phyloP scores from a whole-genome alignment of 2,797 vertebrate species.

The Amblyraja radiata region DNA sequence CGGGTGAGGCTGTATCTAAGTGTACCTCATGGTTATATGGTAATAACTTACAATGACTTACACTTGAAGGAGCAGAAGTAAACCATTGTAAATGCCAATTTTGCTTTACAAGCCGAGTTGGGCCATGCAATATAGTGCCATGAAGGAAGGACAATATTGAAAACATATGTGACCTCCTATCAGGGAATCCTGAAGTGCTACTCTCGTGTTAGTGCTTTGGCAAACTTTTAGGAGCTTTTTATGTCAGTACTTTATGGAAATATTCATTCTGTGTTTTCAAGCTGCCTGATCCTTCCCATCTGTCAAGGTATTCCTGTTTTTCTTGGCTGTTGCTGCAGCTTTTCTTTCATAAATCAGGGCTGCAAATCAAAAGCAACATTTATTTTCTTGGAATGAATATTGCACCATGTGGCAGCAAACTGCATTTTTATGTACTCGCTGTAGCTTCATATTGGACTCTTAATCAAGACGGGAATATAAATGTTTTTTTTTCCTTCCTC shows the following conservation, averaged over 20 bases:
- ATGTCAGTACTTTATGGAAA: neutral
- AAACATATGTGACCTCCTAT: conserved; percentile 9
- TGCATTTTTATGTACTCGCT: neutral
- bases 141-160: neutral
- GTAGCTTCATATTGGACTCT: neutral
- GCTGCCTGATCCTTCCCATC: neutral
- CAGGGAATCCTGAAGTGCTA: neutral
- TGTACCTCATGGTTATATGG: too few species aligned
- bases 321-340: neutral
- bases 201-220: neutral
- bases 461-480: neutral
- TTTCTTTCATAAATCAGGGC: neutral
- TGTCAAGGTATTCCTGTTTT: neutral
- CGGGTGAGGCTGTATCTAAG: too few species aligned
- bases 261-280: neutral
- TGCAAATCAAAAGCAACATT: conserved; percentile 18
- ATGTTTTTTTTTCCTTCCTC: neutral
- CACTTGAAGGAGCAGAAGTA: neutral
- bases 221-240: neutral
- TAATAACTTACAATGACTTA: neutral
- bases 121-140: neutral
- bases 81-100: neutral
- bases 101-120: neutral
- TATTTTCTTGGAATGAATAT: neutral
- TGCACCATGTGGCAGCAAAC: too few species aligned